Evolutionary conservation across 2,113 vertebrate genomes (phyloP), one percentile per base, ranked within the genome.

Genomic region (Aegithalos caudatus): DNA sequence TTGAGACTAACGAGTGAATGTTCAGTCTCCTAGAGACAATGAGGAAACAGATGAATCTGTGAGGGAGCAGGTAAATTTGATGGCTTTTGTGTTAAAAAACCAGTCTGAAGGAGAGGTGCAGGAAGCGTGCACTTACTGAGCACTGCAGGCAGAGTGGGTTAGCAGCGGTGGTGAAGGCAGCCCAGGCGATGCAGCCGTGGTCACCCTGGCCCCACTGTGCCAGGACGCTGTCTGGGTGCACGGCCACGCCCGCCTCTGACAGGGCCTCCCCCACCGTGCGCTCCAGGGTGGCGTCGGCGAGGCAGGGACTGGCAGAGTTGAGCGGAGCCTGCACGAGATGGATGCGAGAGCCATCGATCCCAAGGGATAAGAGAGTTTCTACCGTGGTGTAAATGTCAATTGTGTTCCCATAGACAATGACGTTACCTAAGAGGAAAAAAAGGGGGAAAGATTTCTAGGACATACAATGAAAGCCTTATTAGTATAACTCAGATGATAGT

Each of bases 361-460:
- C 98, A 1, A 99, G 87, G 80, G 93, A 45, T 29, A 99, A 97
- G 78, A 99, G 97, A 11, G 96, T 89, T 95, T 98, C 98, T 78
- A 98, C 92, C 0, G 98, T 97, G 79, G 98, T 99, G 97, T 98
- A 99, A 71, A 96, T 94, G 27, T 99, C 99, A 8, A 98, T 79
- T 92, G 97, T 98, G 95, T 97, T 98, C 57, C 99, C 99, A 25
- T 99, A 99, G 84, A 99, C 97, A 67, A 99, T 97, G 70, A 98
- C 58, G 14, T 98, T 97, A 81, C 98, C 99, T 99, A 84, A 88
- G 89, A 90, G 73, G 13, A 50, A 67, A 42, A 88, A 57, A 78
- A 42, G 22, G 31, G 38, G 51, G 37, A 16, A 76, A 86, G 77
- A 80, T 85, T 80, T 94, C 87, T 82, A 95, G 97, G 96, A 91